Conservation (phyloP, 2,888 invertebrate genomes). For the Podabrus alpinus region DNA sequence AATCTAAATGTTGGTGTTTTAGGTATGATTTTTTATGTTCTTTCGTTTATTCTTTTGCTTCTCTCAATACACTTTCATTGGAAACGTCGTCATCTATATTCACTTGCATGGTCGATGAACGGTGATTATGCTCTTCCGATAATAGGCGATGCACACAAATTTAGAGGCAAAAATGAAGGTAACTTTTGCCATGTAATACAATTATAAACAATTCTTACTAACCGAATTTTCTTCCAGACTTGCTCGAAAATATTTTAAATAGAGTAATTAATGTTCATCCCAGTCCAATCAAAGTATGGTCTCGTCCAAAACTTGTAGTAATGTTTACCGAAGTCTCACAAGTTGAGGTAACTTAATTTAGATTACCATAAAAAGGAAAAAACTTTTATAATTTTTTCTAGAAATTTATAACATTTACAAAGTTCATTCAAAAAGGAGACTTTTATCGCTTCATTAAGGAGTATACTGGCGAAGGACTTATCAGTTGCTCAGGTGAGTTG, state of each 20-base stretch:
- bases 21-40: background rate
- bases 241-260: background rate
- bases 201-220: too few species aligned
- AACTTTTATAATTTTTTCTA: slow-evolving; percentile 2
- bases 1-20: too few species aligned
- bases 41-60: background rate
- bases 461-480: slow-evolving; percentile 12
- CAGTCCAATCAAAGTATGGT: slow-evolving; percentile 16
- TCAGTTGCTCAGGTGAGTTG: background rate
- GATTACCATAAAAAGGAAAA: too few species aligned
- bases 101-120: background rate
- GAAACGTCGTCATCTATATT: slow-evolving; percentile 6
- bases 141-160: slow-evolving; percentile 6
- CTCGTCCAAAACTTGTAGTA: slow-evolving; percentile 18
- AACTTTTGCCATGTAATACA: too few species aligned
- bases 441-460: slow-evolving; percentile 13
- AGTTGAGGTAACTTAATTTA: slow-evolving; percentile 6
- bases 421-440: slow-evolving; percentile 10
- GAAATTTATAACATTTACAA: slow-evolving; percentile 8
- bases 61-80: slow-evolving; percentile 3
- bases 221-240: background rate
- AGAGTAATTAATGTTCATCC: background rate
- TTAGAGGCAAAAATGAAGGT: slow-evolving; percentile 11
- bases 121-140: slow-evolving; percentile 7
- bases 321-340: slow-evolving; percentile 1